A percentile compares a stretch with the other conserved stretches of the same genome.
phyloP scores from a whole-genome alignment of 2,888 invertebrate genomes.

The Oxytorus armatus region DNA sequence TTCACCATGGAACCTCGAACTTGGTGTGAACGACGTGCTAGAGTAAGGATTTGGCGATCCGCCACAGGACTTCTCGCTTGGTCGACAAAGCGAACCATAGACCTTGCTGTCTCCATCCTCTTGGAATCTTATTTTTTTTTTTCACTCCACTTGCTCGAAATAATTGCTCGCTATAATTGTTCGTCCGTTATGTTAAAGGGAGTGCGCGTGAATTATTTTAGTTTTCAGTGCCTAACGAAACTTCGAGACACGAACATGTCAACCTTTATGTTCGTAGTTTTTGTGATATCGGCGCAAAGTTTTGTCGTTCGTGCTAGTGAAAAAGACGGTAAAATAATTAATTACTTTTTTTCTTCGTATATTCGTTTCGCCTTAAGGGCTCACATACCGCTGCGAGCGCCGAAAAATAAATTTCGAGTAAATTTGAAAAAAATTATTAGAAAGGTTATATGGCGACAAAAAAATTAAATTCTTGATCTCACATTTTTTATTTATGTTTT shows the following conservation, averaged over 20 bases:
- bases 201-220: constrained; percentile 48
- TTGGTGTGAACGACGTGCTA: constrained; percentile 29
- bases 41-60: background rate
- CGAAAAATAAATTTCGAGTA: too few relatives aligned
- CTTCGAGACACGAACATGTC: constrained; percentile 65
- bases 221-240: constrained; percentile 64
- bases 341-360: background rate
- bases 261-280: constrained; percentile 33
- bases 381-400: too few relatives aligned
- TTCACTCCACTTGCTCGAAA: constrained; percentile 45
- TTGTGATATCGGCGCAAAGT: constrained; percentile 42
- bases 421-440: background rate
- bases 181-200: constrained; percentile 61
- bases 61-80: constrained; percentile 68
- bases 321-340: constrained; percentile 70
- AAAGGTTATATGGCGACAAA: too few relatives aligned
- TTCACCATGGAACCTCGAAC: constrained; percentile 4
- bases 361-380: too few relatives aligned
- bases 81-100: constrained; percentile 67
- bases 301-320: constrained; percentile 43
- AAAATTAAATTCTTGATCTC: too few relatives aligned
- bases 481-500: constrained; percentile 33
- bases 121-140: constrained; percentile 33
- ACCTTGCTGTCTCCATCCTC: background rate
- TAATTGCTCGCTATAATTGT: constrained; percentile 60